Conservation (phyloP, 1,140 invertebrate genomes). For the Drosophila sp. region DNA sequence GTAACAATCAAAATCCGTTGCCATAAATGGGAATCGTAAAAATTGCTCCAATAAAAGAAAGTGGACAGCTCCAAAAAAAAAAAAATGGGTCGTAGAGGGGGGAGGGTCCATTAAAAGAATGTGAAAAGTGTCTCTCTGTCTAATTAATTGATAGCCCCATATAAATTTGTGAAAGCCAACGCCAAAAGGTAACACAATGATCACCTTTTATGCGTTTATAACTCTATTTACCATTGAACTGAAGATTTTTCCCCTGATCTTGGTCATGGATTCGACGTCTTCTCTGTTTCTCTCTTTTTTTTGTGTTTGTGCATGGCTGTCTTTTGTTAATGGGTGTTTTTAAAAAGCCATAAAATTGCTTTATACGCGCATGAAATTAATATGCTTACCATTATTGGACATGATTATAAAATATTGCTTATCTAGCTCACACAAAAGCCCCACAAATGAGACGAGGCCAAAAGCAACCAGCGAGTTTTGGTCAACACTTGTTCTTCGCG, state of each 20-base stretch:
- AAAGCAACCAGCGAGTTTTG: constrained; percentile 63
- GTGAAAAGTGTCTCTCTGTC: constrained; percentile 55
- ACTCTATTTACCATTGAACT: constrained; percentile 73
- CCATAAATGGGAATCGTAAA: constrained; percentile 19
- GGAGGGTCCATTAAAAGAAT: constrained; percentile 33
- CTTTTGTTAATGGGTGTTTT: constrained; percentile 76
- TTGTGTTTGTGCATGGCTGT: constrained; percentile 72
- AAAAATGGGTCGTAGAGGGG: constrained; percentile 25
- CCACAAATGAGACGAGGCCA: constrained; percentile 57
- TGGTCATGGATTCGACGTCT: constrained; percentile 29
- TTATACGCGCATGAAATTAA: constrained; percentile 78
- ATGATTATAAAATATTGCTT: constrained; percentile 79
- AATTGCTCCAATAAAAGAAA: constrained; percentile 66
- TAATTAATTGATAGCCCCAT: constrained; percentile 76
- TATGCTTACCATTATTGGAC: constrained; percentile 78
- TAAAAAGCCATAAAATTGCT: constrained; percentile 79
- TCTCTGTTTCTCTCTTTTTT: constrained; percentile 51
- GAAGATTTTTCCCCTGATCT: constrained; percentile 41
- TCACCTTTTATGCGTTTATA: constrained; percentile 74
- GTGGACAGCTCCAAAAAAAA: constrained; percentile 43
- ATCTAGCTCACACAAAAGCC: constrained; percentile 74
- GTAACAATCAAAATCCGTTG: constrained; percentile 17
- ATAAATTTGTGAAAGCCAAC: constrained; percentile 77
- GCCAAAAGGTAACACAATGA: constrained; percentile 63
- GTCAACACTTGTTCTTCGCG: constrained; percentile 61